phyloP scores from a whole-genome alignment of 2,797 vertebrate genomes.

The Lophius americanus region DNA sequence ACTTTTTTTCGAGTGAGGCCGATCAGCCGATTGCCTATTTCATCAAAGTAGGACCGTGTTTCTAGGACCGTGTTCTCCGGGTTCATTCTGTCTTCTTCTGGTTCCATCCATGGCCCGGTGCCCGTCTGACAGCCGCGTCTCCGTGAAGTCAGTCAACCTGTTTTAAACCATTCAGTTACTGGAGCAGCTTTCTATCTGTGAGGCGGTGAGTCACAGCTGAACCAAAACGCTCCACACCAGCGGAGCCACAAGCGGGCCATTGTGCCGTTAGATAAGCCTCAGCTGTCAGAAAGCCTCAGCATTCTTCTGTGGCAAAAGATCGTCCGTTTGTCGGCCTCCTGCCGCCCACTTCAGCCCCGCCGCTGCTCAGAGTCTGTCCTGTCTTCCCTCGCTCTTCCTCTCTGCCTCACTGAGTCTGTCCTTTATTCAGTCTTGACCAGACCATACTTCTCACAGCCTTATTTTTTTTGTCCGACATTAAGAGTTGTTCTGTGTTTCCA shows the following conservation, averaged over 20 bases:
- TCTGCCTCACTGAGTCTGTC: conserved; percentile 19
- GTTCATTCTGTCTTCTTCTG: neutral
- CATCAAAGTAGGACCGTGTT: too few species aligned
- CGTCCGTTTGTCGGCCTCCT: conserved; percentile 63
- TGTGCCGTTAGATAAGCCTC: conserved; percentile 77
- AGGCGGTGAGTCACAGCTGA: conserved; percentile 57
- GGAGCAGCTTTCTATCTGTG: conserved; percentile 59
- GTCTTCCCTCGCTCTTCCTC: conserved; percentile 31
- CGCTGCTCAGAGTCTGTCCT: conserved; percentile 44
- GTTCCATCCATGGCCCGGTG: conserved; percentile 12
- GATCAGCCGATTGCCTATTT: too few species aligned
- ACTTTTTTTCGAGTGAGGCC: too few species aligned
- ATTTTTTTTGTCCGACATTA: neutral
- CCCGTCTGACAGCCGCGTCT: conserved; percentile 26
- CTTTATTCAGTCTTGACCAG: neutral
- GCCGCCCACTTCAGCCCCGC: conserved; percentile 60
- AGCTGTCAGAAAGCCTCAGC: conserved; percentile 83
- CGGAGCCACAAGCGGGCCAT: conserved; percentile 69
- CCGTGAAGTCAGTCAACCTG: conserved; percentile 34
- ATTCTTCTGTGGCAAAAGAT: conserved; percentile 67
- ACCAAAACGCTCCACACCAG: conserved; percentile 42
- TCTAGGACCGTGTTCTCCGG: too few species aligned
- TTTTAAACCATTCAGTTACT: conserved; percentile 29
- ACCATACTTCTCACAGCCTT: neutral
- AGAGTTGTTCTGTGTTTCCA: neutral